Conservation (phyloP, 1,140 invertebrate species). For the Aphidius ervi region DNA sequence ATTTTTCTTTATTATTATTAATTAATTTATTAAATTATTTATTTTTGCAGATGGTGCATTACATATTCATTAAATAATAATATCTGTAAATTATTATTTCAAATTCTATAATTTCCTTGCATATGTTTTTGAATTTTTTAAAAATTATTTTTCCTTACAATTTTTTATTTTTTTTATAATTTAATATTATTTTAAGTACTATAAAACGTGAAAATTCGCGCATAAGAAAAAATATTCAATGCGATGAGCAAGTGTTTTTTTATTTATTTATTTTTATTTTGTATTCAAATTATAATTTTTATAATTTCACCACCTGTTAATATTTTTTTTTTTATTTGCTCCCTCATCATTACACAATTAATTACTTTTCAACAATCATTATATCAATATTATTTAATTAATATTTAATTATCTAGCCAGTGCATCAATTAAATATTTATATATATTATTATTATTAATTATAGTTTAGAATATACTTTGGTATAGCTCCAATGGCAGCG, state of each 20-base stretch:
- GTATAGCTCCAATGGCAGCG: conserved; percentile 46
- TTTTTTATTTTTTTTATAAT: conserved; percentile 8
- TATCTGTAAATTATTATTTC: conserved; percentile 9
- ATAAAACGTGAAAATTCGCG: conserved; percentile 33
- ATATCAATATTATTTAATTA: conserved; percentile 10
- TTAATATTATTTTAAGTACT: conserved; percentile 22
- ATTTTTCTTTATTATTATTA: too few species aligned
- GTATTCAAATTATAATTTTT: too few species aligned
- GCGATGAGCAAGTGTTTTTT: conserved; percentile 28
- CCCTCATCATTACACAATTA: too few species aligned
- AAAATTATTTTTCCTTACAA: conserved; percentile 6
- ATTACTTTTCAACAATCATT: background rate
- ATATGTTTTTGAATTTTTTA: background rate
- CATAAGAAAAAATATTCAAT: conserved; percentile 27
- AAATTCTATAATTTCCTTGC: background rate
- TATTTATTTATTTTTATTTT: too few species aligned
- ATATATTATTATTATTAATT: conserved; percentile 32
- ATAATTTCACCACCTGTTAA: too few species aligned
- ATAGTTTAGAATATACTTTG: conserved; percentile 50
- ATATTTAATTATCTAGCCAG: conserved; percentile 25
- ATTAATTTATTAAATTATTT: conserved; percentile 3
- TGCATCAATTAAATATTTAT: conserved; percentile 24
- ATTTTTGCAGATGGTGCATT: background rate
- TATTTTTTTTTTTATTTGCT: too few species aligned
- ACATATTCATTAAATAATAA: background rate